Evolutionary conservation across 30 jellyfish, hydroid and myxozoan genomes (phyloP).

Genomic region (Mastigias papua): DNA sequence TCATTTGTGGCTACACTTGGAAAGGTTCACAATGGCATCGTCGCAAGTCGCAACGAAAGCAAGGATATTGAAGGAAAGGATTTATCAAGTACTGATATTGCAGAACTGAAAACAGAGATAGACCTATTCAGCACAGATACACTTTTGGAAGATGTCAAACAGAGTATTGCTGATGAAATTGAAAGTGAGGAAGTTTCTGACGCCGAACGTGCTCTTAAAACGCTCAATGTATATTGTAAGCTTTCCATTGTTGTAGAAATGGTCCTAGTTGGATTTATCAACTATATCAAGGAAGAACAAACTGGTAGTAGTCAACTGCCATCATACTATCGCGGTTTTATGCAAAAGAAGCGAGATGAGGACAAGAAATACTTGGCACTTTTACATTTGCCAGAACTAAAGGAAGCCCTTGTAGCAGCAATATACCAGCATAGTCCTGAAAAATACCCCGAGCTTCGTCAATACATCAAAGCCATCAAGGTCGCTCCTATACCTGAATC

Average conservation of each 20-base stretch:
- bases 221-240: background rate
- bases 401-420: background rate
- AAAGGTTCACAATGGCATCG: background rate
- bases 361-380: background rate
- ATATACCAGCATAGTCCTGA: background rate
- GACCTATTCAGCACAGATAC: background rate
- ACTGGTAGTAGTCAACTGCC: background rate
- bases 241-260: background rate
- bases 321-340: background rate
- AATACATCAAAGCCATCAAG: background rate
- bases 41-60: background rate
- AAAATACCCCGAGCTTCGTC: background rate
- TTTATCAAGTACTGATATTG: background rate
- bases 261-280: background rate
- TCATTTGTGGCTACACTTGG: background rate
- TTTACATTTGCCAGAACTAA: background rate
- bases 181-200: background rate
- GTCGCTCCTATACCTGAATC: background rate
- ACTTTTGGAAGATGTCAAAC: background rate
- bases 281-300: background rate
- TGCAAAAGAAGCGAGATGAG: background rate
- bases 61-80: background rate
- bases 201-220: background rate
- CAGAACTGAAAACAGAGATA: background rate
- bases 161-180: background rate